Evolutionary conservation across 2,888 invertebrate species (phyloP).

Genomic region (Arge pagana): DNA sequence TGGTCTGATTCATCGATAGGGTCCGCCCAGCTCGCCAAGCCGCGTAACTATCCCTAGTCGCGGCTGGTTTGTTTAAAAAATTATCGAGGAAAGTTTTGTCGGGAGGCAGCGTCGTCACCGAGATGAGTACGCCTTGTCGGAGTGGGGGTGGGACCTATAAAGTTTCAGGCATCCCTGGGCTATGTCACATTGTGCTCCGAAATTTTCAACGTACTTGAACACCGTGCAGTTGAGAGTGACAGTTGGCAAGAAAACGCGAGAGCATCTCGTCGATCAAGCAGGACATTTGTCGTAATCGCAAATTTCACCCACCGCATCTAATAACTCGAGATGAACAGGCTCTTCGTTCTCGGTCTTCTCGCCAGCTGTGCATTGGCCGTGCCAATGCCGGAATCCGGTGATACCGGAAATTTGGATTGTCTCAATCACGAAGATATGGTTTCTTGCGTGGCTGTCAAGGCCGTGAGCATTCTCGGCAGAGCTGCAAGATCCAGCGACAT

Average conservation of each 20-base stretch:
- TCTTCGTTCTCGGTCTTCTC: constrained; percentile 48
- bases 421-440: constrained; percentile 58
- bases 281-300: not conserved
- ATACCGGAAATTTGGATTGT: constrained; percentile 42
- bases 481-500: constrained; percentile 64
- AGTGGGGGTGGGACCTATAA: constrained; percentile 52
- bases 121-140: constrained; percentile 28
- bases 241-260: too few relatives aligned
- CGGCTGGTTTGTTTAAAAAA: constrained; percentile 56
- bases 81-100: constrained; percentile 53
- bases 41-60: not conserved
- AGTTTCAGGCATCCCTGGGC: constrained; percentile 53
- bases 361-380: constrained; percentile 49
- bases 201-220: constrained; percentile 47
- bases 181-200: constrained; percentile 54
- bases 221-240: constrained; percentile 15
- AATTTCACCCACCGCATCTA: constrained; percentile 30
- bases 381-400: constrained; percentile 39
- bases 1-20: constrained; percentile 14
- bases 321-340: constrained; percentile 58
- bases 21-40: constrained; percentile 15
- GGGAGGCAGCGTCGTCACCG: constrained; percentile 34
- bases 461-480: constrained; percentile 62
- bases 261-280: too few relatives aligned
- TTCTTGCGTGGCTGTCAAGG: constrained; percentile 65